Percentiles rank a stretch among this genome's conserved stretches.
phyloP scores from a whole-genome alignment of 2,888 invertebrate genomes.

The Frankliniella intonsa region DNA sequence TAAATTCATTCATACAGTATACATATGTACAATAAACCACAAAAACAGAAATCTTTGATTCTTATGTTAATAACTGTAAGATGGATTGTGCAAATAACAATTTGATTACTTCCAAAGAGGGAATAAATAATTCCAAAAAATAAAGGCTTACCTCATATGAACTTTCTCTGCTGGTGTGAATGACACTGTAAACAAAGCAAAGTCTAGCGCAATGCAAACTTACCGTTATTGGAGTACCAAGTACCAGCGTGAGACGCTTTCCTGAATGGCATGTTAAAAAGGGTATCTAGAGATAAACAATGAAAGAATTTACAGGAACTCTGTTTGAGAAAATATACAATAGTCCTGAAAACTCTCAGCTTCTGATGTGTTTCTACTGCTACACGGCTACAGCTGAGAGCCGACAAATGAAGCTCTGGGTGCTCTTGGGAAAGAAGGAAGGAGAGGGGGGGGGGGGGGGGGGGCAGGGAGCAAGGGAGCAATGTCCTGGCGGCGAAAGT shows the following conservation, averaged over 20 bases:
- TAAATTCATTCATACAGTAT: background rate
- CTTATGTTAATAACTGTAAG: background rate
- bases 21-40: background rate
- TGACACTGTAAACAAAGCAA: constrained; percentile 29
- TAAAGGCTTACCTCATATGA: background rate
- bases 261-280: constrained; percentile 57
- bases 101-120: constrained; percentile 28
- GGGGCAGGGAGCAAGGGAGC: no score
- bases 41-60: background rate
- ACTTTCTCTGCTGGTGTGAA: constrained; percentile 30
- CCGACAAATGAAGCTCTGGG: no score
- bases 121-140: background rate
- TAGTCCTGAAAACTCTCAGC: background rate
- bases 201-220: constrained; percentile 39
- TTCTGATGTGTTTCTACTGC: background rate
- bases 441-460: no score
- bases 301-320: background rate
- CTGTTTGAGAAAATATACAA: no score
- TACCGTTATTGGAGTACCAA: constrained; percentile 88
- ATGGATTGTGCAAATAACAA: background rate
- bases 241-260: constrained; percentile 88
- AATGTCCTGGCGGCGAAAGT: no score
- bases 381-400: background rate
- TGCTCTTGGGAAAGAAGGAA: no score
- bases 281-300: background rate